Conservation (phyloP, 2,797 vertebrate genomes). For the Aplochiton taeniatus region DNA sequence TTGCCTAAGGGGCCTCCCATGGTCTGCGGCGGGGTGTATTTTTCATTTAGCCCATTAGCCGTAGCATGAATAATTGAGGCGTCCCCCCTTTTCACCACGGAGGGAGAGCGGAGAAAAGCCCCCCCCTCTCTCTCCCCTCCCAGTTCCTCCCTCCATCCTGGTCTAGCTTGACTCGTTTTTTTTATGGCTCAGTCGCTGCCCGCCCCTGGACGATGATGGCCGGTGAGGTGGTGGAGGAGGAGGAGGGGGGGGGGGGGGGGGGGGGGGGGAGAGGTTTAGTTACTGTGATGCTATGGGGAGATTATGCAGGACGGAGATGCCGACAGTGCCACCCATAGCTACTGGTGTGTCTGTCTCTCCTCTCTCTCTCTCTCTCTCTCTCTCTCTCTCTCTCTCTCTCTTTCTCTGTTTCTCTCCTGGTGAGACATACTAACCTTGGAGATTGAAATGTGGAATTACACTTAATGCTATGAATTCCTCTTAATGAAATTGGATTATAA, state of each 20-base stretch:
- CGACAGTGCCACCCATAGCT: conserved; percentile 4
- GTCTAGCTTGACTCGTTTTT: not conserved
- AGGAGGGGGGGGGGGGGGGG: not conserved
- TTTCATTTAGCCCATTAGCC: conserved; percentile 59
- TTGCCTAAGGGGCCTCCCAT: conserved; percentile 27
- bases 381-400: conserved; percentile 18
- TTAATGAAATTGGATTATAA: no score
- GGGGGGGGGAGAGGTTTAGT: conserved; percentile 29
- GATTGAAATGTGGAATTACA: no score
- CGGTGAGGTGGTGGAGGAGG: conserved; percentile 3
- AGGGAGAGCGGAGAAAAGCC: conserved; percentile 21
- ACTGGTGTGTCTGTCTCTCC: not conserved
- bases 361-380: conserved; percentile 11
- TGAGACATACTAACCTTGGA: no score
- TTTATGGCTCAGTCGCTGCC: conserved; percentile 3
- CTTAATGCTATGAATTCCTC: no score
- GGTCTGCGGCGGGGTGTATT: conserved; percentile 51
- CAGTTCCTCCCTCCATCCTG: no score
- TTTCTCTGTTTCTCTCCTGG: conserved; percentile 15
- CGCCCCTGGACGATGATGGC: conserved; percentile 18
- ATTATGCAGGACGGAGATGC: conserved; percentile 25
- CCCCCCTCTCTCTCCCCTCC: no score
- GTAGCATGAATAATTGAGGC: conserved; percentile 67
- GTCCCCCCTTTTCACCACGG: conserved; percentile 4
- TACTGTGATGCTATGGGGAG: conserved; percentile 27